Evolutionary conservation across 2,113 vertebrate genomes (phyloP), one percentile per base, ranked within the genome.

Genomic region (Scartelaos histophorus): DNA sequence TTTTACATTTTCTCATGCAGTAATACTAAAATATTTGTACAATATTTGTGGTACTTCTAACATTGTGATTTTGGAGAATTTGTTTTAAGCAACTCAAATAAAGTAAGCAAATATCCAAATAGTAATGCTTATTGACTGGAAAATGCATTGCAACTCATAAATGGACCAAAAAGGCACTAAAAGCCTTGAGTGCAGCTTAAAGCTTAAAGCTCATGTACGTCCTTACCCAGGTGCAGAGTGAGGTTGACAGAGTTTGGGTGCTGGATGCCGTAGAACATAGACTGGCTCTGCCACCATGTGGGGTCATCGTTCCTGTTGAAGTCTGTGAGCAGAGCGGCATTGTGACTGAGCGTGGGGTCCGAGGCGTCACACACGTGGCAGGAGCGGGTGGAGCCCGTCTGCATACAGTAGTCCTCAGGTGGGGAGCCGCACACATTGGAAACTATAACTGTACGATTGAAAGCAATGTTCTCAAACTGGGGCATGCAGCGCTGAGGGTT

Each of bases 241-340:
- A 98, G 87, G 92, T 95, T 97, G 88, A 98, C 94, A 0, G 95
- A 96, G 80, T 90, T 94, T 58, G 97, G 97, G 82, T 96, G 70
- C 92, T 98, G 97, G 76, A 98, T 87, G 2, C 95, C 93, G 0
- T 95, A 95, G 70, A 92, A 95, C 97, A 98, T 98, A 82, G 97
- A 96, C 86, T 96, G 97, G 88, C 97, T 98, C 90, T 98, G 97
- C 96, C 97, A 98, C 96, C 96, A 98, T n/a, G 95, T 98, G 76
- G 92, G 93, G 74, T 97, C 96, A 65, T 97, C 96, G 11, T 94
- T 94, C 74, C 90, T 95, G 90, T 98, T 93, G 91, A 98, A 98
- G 91, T 98, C 97, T 0, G 95, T 97, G 90, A 98, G 95, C 80
- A 93, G 90, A 79, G 90, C 90, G 87, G 94, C 91, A 0, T 93